Evolutionary conservation across 2,797 vertebrate species (phyloP), one percentile per base, ranked within the genome.

Genomic region (Urocyon cinereoargenteus): DNA sequence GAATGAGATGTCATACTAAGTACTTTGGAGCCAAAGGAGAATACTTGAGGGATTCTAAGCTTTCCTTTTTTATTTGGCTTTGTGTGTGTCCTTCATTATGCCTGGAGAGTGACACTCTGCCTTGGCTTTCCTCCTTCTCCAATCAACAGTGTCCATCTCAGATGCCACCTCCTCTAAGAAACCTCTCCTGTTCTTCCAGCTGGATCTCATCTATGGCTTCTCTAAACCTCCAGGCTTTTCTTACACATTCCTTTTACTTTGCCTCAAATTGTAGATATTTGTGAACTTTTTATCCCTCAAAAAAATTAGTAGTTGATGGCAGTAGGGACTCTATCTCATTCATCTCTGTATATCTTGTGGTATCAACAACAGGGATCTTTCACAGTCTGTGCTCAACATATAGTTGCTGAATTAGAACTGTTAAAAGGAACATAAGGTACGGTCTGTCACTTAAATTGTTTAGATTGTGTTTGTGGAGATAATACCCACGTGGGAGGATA

Each of bases 81-180:
- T 68, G 55, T 19, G 16, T 28, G 7, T 16, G 22, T 31, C 26
- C 34, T 78, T 85, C 70, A 26, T n/a, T 40, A 14, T 49, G 8
- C 61, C 28, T 13, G 78, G 11, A 59, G 36, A 26, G 59, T 55
- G 28, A 72, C 18, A 7, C 2, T 18, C 31, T 40, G 66, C 26
- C 34, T 26, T 34, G 8, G 61, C 75, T 45, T n/a, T 12, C 31
- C 45, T 93, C 26, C 6, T 89, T 34, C 10, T 62, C 4, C 13
- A 13, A 1, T 13, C 1, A 0, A 55, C 5, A 34, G 0, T 21
- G 53, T 57, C 31, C 57, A 1, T 36, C 36, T 86, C 18, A 28
- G 31, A 78, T 36, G 16, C 12, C 24, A n/a, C 45, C 5, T 49
- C 81, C 31, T 55, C 18, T 9, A 40, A 70, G 62, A 85, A 62